Evolutionary conservation across 1,140 invertebrate species (phyloP).

Genomic region (Mesaphorura yosii): DNA sequence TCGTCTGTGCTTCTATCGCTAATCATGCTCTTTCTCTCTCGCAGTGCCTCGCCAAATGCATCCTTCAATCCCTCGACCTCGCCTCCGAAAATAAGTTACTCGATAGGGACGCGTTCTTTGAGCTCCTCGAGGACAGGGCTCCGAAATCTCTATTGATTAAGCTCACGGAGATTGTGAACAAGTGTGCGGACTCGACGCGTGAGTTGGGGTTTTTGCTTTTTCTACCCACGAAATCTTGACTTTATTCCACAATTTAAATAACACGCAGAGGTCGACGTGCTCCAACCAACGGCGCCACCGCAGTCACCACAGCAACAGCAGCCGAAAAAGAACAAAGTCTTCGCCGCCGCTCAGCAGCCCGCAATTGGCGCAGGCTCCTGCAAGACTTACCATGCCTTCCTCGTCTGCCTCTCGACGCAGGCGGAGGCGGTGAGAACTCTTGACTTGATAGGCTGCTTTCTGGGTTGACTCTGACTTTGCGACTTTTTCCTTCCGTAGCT

Average conservation of each 20-base stretch:
- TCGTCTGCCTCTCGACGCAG: not conserved
- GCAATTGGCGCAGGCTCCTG: too few species aligned
- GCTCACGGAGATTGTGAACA: slow-evolving; percentile 13
- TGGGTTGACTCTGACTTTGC: too few species aligned
- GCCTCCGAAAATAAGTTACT: too few species aligned
- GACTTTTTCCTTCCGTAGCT: too few species aligned
- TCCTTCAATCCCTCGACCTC: too few species aligned
- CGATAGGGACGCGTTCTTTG: slow-evolving; percentile 16
- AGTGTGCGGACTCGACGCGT: slow-evolving; percentile 17
- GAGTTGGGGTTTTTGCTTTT: not conserved
- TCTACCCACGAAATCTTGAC: not conserved
- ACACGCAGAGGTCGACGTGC: not conserved
- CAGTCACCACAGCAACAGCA: not conserved
- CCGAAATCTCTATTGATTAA: slow-evolving; percentile 14
- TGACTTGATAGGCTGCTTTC: too few species aligned
- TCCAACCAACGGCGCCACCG: not conserved
- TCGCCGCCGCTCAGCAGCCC: too few species aligned
- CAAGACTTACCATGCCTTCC: not conserved
- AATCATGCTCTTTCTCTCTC: too few species aligned
- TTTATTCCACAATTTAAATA: not conserved
- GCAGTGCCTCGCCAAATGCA: too few species aligned
- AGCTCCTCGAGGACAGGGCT: slow-evolving; percentile 18
- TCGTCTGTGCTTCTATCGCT: too few species aligned
- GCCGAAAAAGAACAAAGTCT: too few species aligned
- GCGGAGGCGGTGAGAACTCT: not conserved